Percentiles rank a stretch among this genome's conserved stretches.
Evolutionary conservation across 2,888 invertebrate genomes (phyloP).

Genomic region (Andrena dorsata): DNA sequence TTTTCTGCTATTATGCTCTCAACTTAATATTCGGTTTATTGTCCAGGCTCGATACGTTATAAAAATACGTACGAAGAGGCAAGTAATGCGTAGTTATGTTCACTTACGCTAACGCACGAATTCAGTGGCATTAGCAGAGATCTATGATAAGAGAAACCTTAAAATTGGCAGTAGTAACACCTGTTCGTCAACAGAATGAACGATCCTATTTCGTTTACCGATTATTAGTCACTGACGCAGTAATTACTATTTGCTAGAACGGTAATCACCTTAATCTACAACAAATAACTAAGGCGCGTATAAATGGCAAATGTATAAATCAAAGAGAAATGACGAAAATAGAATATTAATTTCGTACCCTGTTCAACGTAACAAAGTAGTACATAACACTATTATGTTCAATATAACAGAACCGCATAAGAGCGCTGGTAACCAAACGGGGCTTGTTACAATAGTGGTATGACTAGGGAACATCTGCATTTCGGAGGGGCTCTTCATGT

Average conservation of each 20-base stretch:
- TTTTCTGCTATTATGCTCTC: slow-evolving; percentile 9
- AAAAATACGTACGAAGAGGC: slow-evolving; percentile 30
- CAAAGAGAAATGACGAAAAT: slow-evolving; percentile 6
- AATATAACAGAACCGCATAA: slow-evolving; percentile 80
- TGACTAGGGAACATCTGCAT: slow-evolving; percentile 50
- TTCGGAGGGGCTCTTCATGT: slow-evolving; percentile 39
- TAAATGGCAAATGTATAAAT: slow-evolving; percentile 23
- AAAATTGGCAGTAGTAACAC: slow-evolving; percentile 52
- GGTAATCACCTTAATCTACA: slow-evolving; percentile 14
- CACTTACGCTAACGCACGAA: slow-evolving; percentile 17
- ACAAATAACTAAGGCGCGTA: slow-evolving; percentile 21
- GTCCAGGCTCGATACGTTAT: slow-evolving; percentile 8
- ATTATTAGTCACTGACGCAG: background rate
- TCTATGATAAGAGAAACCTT: slow-evolving; percentile 38
- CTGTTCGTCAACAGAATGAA: slow-evolving; percentile 8
- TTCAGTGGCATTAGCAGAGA: slow-evolving; percentile 6
- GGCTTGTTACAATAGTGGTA: slow-evolving; percentile 74
- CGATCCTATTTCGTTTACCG: slow-evolving; percentile 15
- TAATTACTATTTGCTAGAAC: slow-evolving; percentile 15
- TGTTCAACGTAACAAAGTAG: slow-evolving; percentile 76
- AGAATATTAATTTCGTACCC: slow-evolving; percentile 10
- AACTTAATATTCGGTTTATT: slow-evolving; percentile 28
- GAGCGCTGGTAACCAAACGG: slow-evolving; percentile 78
- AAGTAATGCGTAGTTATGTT: slow-evolving; percentile 26
- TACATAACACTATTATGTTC: slow-evolving; percentile 80